These are phyloP conservation scores for Oreochromis tanganicae DNA, from an alignment of 2,113 vertebrate species.

Conservation along the genomic window DNA sequence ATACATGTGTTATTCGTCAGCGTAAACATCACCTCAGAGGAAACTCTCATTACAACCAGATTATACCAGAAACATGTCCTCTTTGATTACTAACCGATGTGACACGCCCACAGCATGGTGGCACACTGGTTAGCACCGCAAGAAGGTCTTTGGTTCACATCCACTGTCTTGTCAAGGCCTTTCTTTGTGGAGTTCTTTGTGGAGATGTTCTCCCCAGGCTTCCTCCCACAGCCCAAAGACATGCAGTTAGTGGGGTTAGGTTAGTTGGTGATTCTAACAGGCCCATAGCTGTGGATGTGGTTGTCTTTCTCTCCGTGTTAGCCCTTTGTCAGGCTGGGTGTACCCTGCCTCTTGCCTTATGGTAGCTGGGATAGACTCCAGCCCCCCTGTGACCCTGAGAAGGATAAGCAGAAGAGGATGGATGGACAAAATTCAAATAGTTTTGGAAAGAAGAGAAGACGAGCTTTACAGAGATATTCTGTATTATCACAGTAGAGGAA, in stretches of 20 bases:
- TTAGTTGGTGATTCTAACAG: background rate
- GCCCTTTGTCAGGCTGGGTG: background rate
- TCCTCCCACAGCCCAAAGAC: background rate
- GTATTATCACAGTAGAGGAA: background rate
- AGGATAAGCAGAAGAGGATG: background rate
- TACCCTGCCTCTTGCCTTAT: background rate
- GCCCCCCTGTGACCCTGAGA: background rate
- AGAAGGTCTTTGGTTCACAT: background rate
- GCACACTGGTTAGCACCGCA: background rate
- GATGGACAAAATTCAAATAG: background rate
- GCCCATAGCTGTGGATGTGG: background rate
- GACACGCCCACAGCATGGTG: background rate
- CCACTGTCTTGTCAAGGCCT: background rate
- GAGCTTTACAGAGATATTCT: fast-evolving
- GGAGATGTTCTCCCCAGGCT: background rate
- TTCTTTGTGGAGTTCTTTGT: background rate
- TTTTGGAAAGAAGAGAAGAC: background rate
- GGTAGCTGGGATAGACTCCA: background rate
- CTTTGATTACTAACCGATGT: constrained; percentile 8
- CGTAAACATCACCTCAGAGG: constrained; percentile 1
- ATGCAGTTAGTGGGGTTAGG: background rate
- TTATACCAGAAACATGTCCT: constrained; percentile 21
- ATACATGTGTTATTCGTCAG: background rate
- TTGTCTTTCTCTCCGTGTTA: background rate
- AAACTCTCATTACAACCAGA: constrained; percentile 38